Evolutionary conservation across 2,888 invertebrate species (phyloP).

Genomic region (Pemphredon lugubris): DNA sequence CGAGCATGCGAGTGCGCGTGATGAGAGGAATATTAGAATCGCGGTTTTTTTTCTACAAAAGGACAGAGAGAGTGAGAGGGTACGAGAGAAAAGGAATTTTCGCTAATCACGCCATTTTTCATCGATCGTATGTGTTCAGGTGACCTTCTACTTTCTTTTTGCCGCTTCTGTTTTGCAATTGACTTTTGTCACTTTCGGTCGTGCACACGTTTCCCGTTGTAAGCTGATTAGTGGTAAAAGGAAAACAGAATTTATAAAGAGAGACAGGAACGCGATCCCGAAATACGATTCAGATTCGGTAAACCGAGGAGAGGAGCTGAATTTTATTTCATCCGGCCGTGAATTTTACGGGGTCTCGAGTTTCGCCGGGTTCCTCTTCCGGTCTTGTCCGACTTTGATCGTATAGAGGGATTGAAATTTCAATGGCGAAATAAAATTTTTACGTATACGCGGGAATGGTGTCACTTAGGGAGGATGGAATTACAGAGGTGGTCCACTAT

Average conservation of each 20-base stretch:
- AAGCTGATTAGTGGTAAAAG: neutral
- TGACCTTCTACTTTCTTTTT: constrained; percentile 72
- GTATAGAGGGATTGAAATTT: no score
- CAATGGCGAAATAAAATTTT: no score
- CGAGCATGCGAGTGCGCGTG: constrained; percentile 47
- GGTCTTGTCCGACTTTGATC: neutral
- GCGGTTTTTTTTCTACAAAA: constrained; percentile 14
- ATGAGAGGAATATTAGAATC: constrained; percentile 12
- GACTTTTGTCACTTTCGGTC: constrained; percentile 1
- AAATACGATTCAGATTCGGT: constrained; percentile 8
- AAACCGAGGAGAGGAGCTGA: neutral
- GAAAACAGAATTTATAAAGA: neutral
- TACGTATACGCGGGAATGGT: constrained; percentile 10
- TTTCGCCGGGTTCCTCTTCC: constrained; percentile 15
- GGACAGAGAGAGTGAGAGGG: no score
- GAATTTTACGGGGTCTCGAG: neutral
- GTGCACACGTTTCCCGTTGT: constrained; percentile 14
- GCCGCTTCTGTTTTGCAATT: constrained; percentile 66
- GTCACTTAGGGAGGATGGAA: constrained; percentile 28
- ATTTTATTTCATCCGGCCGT: neutral
- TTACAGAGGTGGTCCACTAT: constrained; percentile 73
- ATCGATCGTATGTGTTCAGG: constrained; percentile 4
- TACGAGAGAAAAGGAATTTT: constrained; percentile 3
- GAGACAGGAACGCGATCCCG: neutral
- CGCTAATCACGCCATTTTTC: constrained; percentile 11